Evolutionary conservation across 2,797 vertebrate species (phyloP).

Genomic region (Geotrypetes seraphini): DNA sequence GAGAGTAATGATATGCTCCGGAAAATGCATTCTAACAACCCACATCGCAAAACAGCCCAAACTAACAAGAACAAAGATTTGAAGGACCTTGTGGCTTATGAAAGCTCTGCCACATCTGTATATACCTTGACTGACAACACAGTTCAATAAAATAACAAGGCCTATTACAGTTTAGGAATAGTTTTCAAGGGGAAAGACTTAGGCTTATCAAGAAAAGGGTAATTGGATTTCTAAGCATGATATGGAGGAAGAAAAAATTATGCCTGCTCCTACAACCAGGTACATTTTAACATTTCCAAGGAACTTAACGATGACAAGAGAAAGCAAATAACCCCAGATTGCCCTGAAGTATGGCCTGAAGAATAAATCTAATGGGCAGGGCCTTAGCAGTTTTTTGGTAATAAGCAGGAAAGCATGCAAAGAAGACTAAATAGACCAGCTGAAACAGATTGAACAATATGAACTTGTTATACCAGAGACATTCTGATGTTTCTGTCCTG

Average conservation of each 20-base stretch:
- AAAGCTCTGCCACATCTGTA: slow-evolving; percentile 83
- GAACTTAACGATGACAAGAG: slow-evolving; percentile 91
- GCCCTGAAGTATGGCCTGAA: slow-evolving; percentile 86
- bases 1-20: slow-evolving; percentile 78
- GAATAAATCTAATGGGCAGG: slow-evolving; percentile 90
- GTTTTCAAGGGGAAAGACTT: slow-evolving; percentile 84
- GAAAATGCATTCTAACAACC: slow-evolving; percentile 66
- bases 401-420: slow-evolving; percentile 88
- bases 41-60: slow-evolving; percentile 54
- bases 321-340: slow-evolving; percentile 88
- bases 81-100: slow-evolving; percentile 83
- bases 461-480: slow-evolving; percentile 87
- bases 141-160: slow-evolving; percentile 92
- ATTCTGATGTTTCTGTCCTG: slow-evolving; percentile 31
- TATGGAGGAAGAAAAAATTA: slow-evolving; percentile 89
- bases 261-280: slow-evolving; percentile 76
- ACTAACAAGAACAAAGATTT: slow-evolving; percentile 63
- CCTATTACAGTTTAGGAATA: slow-evolving; percentile 92
- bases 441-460: slow-evolving; percentile 87
- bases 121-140: slow-evolving; percentile 86
- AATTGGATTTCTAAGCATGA: slow-evolving; percentile 81
- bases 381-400: slow-evolving; percentile 78
- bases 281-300: slow-evolving; percentile 86
- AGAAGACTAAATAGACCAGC: slow-evolving; percentile 83
- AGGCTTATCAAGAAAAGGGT: slow-evolving; percentile 71